Evolutionary conservation across 2,888 invertebrate genomes (phyloP), one percentile per base, ranked within the genome.

Genomic region (Nebria brevicollis): DNA sequence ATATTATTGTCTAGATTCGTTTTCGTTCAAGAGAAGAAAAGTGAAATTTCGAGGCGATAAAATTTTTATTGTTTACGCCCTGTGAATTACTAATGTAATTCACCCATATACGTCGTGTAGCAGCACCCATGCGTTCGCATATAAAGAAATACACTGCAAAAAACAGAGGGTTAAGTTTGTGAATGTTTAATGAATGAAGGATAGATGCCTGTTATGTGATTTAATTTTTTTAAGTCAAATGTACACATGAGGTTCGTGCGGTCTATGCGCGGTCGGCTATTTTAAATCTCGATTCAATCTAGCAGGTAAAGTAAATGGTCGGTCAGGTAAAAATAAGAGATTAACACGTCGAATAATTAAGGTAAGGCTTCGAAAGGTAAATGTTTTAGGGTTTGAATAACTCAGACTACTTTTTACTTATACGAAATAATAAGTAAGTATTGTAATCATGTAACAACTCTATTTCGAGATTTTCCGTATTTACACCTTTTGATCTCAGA

Each of bases 211-310:
- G 66, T 74, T 78, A 78, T 66, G 74, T 66, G 78, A 74, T 73
- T 78, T 74, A 73, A 78, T 78, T 78, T 78, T 78, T 78, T 78
- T 74, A 78, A 78, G 66, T 78, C 78, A 64, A 43, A 73, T 43
- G 66, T 70, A 66, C 74, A 15, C 26, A 73, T 78, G 78, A 78
- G 54, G 2, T 5, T 8, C 54, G 54, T 54, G 34, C 34, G 34
- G 34, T 34, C 34, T 34, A 2, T 54, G 8, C 54, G 7, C 6
- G 4, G 54, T 54, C 4, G 2, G 4, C 6, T 7, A 54, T 54
- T 54, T 2, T 8, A 8, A 54, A 54, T 8, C 54, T 54, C 7
- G 8, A 54, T 8, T 54, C 2, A 13, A 8, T 5, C 34, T 5
- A 34, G 13, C 54, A 54, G 54, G 54, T 54, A 54, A 54, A 54